Evolutionary conservation across 2,113 vertebrate species (phyloP), one percentile per base, ranked within the genome.

Genomic region (Eclectus roratus): DNA sequence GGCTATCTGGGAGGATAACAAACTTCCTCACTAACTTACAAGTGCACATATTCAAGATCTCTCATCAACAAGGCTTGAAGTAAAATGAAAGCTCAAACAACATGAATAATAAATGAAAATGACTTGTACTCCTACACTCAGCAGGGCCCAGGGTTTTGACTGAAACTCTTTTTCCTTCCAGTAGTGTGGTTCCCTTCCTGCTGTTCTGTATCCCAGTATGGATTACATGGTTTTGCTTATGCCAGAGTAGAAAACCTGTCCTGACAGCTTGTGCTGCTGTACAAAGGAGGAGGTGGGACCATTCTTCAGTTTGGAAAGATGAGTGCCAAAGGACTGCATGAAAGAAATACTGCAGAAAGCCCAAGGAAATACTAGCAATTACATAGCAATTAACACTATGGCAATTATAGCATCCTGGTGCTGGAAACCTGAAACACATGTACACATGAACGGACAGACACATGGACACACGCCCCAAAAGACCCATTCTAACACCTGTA

Each of bases 81-180:
- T 88, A 95, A 93, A 94, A 94, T 31, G 52, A 69, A 85, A 87
- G 53, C 73, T 92, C 87, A 89, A 91, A 85, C 61, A 82, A 81
- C 60, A 64, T 65, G 52, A 83, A 93, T 88, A 89, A 85, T 91
- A 89, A 87, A 85, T 85, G 37, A 87, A 91, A 94, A 84, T 80
- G 1, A 73, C 89, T 95, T 88, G 53, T 65, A 92, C 70, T 91
- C 63, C 65, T 88, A 77, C 39, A 85, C 70, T 89, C 53, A 61
- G 25, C 49, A 88, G 63, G 47, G 81, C 56, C 28, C 41, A 73
- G 23, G 63, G 70, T 88, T 89, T 88, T 76, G 53, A 73, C 53
- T 93, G 60, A 88, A 89, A 89, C 25, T 77, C 44, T 12, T 9
- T 49, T 87, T 66, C 73, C 89, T 89, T 27, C n/a, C 25, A 76